These are phyloP conservation scores for Parazoanthus swiftii DNA, from an alignment of 92 coral and sea anemone genomes.

Conservation along the genomic window DNA sequence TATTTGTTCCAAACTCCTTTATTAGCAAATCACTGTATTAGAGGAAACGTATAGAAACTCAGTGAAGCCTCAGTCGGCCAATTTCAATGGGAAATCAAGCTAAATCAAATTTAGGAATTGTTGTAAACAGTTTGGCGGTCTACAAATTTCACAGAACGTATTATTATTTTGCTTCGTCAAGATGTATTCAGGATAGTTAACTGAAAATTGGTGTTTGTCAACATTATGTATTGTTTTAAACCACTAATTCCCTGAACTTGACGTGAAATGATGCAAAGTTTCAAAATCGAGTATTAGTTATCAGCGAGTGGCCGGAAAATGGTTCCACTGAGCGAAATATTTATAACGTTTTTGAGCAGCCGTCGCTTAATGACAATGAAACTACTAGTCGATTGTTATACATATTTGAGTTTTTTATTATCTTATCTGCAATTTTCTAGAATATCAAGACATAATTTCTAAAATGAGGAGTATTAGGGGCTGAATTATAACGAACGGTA, in stretches of 20 bases:
- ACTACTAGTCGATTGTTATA: background rate
- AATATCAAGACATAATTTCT: background rate
- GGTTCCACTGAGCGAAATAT: background rate
- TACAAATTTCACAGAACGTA: slow-evolving; percentile 21
- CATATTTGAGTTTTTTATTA: background rate
- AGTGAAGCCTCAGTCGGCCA: slow-evolving; percentile 10
- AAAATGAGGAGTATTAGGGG: background rate
- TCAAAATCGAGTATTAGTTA: background rate
- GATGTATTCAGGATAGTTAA: background rate
- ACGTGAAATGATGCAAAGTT: background rate
- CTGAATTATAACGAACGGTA: too few relatives aligned
- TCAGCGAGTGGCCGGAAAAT: background rate
- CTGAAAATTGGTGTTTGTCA: background rate
- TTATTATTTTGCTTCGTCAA: background rate
- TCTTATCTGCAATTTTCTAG: background rate
- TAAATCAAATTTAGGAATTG: background rate
- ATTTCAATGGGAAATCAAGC: slow-evolving; percentile 21
- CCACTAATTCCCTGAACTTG: background rate
- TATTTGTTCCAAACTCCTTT: slow-evolving; percentile 29
- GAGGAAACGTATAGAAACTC: slow-evolving; percentile 11
- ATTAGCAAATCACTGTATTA: slow-evolving; percentile 14
- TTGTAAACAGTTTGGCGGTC: slow-evolving; percentile 4
- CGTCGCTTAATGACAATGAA: background rate
- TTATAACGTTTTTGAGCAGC: too few relatives aligned
- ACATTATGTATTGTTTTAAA: slow-evolving; percentile 18